Percentiles rank a stretch among this genome's conserved stretches.
These are phyloP conservation scores for Thomomys bottae DNA, from an alignment of 2,113 vertebrate genomes.

Conservation along the genomic window DNA sequence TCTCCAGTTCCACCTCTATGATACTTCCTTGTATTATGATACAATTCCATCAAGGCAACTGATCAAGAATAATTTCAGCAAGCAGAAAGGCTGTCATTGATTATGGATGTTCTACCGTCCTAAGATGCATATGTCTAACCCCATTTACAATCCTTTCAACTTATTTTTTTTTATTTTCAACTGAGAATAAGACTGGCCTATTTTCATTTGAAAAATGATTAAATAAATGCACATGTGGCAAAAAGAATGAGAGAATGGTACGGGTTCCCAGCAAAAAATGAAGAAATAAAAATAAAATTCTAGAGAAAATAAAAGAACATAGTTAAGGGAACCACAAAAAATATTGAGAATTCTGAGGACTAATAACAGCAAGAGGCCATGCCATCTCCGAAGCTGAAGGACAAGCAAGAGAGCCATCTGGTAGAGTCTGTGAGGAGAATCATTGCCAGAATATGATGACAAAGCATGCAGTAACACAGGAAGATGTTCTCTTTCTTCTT, in stretches of 20 bases:
- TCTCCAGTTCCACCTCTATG: not conserved
- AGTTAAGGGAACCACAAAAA: not conserved
- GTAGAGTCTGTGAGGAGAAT: not conserved
- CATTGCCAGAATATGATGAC: not conserved
- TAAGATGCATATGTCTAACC: not conserved
- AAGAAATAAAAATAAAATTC: not conserved
- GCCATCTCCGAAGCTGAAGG: not conserved
- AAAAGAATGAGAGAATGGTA: not conserved
- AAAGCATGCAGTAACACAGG: not conserved
- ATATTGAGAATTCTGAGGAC: not conserved
- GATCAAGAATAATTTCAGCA: not conserved
- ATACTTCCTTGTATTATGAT: not conserved
- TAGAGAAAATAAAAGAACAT: constrained; percentile 14
- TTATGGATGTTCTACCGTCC: not conserved
- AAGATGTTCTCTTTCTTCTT: not conserved
- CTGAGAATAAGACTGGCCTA: not conserved
- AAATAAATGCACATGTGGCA: not conserved
- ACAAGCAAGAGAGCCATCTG: not conserved
- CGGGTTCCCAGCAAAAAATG: not conserved
- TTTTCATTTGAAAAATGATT: not conserved
- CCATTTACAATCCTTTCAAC: not conserved
- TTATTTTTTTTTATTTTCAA: not conserved
- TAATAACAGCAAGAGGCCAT: not conserved
- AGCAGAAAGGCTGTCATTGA: not conserved
- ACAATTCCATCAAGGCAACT: not conserved